Conservation (phyloP, 1,140 invertebrate species). For the Scylla paramamosain region DNA sequence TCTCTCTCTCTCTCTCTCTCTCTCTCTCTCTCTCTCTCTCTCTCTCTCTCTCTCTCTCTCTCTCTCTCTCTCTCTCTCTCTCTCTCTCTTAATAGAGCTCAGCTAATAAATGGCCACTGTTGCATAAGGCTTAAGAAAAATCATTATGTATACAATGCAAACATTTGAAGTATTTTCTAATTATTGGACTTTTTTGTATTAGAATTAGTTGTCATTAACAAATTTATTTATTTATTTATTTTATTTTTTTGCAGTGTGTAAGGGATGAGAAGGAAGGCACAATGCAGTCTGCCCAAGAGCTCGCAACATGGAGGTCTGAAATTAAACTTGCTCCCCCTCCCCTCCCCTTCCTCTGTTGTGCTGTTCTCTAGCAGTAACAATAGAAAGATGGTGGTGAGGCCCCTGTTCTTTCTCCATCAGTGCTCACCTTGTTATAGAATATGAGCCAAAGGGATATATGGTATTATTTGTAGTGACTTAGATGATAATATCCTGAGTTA, state of each 20-base stretch:
- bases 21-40: too few species aligned
- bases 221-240: background rate
- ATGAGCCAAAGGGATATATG: conserved; percentile 4
- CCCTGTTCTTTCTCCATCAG: background rate
- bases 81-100: too few species aligned
- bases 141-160: too few species aligned
- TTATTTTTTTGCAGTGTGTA: conserved; percentile 23
- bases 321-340: conserved; percentile 64
- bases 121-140: too few species aligned
- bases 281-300: conserved; percentile 72
- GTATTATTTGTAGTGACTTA: conserved; percentile 21
- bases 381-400: background rate
- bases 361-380: background rate
- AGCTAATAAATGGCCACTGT: too few species aligned
- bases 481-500: background rate
- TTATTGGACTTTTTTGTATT: too few species aligned
- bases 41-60: too few species aligned
- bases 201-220: too few species aligned
- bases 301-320: conserved; percentile 64
- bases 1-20: too few species aligned
- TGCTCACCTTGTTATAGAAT: conserved; percentile 4
- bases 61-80: too few species aligned
- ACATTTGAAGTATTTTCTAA: too few species aligned
- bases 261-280: conserved; percentile 63
- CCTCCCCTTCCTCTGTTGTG: conserved; percentile 69